Evolutionary conservation across 2,797 vertebrate genomes (phyloP).

Genomic region (Galaxias olidus): DNA sequence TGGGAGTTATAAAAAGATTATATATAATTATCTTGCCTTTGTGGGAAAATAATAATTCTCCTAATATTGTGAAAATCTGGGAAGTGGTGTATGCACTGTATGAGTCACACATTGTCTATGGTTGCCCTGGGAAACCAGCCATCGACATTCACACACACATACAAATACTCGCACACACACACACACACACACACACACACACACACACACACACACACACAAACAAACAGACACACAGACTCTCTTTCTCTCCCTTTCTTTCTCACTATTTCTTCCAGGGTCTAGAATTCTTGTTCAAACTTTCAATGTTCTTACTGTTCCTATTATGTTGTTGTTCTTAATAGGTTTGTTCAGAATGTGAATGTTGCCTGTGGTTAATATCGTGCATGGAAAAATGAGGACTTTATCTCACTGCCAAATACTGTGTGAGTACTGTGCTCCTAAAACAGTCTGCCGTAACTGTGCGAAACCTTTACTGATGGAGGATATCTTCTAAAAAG

Average conservation of each 20-base stretch:
- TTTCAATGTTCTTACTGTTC: slow-evolving; percentile 69
- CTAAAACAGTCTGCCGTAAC: slow-evolving; percentile 64
- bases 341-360: slow-evolving; percentile 70
- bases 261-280: slow-evolving; percentile 8
- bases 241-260: neutral
- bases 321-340: slow-evolving; percentile 59
- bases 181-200: slow-evolving; percentile 8
- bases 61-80: slow-evolving; percentile 64
- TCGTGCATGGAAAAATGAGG: slow-evolving; percentile 75
- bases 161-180: slow-evolving; percentile 2
- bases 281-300: slow-evolving; percentile 59
- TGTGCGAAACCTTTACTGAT: slow-evolving; percentile 57
- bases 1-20: slow-evolving; percentile 64
- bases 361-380: slow-evolving; percentile 73
- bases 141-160: slow-evolving; percentile 51
- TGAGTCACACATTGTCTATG: slow-evolving; percentile 66
- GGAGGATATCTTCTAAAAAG: slow-evolving; percentile 38
- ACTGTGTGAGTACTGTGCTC: slow-evolving; percentile 73
- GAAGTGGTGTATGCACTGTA: slow-evolving; percentile 70
- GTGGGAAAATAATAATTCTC: slow-evolving; percentile 68
- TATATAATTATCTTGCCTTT: slow-evolving; percentile 65
- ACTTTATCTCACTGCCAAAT: slow-evolving; percentile 78
- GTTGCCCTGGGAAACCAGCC: slow-evolving; percentile 66
- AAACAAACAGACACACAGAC: neutral
- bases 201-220: slow-evolving; percentile 14